Evolutionary conservation across 2,113 vertebrate genomes (phyloP).

Genomic region (Pelecanoides urinatrix): DNA sequence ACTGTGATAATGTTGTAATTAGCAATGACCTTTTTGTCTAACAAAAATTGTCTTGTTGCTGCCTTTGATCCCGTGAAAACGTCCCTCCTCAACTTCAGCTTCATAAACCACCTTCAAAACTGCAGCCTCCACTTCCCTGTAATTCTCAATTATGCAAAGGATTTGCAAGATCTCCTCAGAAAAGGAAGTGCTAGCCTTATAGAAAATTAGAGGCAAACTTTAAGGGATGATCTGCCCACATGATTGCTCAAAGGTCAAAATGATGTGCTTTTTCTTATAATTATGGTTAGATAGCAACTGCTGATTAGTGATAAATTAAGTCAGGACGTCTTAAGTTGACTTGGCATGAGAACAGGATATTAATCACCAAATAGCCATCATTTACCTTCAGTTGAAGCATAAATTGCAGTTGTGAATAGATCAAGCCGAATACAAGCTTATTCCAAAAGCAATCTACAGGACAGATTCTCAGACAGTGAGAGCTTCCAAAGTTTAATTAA

Average conservation of each 20-base stretch:
- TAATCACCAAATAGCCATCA: constrained; percentile 28
- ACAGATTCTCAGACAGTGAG: constrained; percentile 9
- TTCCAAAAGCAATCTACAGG: constrained; percentile 12
- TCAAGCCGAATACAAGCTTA: background rate
- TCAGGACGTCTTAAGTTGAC: background rate
- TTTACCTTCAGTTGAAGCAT: constrained; percentile 26
- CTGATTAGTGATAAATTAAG: constrained; percentile 38
- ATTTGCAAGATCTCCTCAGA: background rate
- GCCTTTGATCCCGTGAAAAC: background rate
- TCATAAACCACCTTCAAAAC: background rate
- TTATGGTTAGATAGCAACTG: background rate
- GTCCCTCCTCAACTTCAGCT: background rate
- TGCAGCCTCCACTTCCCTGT: background rate
- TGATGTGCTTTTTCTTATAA: background rate
- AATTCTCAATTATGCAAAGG: background rate
- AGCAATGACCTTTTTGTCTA: background rate
- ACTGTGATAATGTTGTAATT: background rate
- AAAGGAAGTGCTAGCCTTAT: background rate
- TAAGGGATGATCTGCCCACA: background rate
- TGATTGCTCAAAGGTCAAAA: background rate
- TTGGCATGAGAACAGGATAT: constrained; percentile 10
- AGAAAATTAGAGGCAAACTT: constrained; percentile 15
- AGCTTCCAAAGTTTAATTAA: constrained; percentile 49
- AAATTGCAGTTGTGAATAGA: constrained; percentile 17
- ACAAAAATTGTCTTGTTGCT: background rate